These are phyloP conservation scores for Brenthis ino DNA, from an alignment of 2,888 invertebrate genomes.

Conservation along the genomic window DNA sequence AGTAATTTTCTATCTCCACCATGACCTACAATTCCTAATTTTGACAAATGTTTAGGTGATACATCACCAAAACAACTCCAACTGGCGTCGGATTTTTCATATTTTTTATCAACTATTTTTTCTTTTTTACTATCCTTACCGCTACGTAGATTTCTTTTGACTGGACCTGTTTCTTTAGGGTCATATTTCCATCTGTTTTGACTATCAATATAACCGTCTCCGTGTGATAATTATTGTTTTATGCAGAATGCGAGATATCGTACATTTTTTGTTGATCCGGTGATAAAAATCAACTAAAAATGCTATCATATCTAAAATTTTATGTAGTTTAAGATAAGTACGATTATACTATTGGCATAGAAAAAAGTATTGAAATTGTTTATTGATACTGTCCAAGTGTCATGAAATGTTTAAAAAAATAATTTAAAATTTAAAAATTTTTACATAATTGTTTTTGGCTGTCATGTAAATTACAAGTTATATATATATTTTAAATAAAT, in stretches of 20 bases:
- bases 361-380: too few relatives aligned
- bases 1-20: constrained; percentile 67
- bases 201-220: constrained; percentile 65
- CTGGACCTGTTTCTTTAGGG: constrained; percentile 40
- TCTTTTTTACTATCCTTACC: constrained; percentile 33
- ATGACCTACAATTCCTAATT: constrained; percentile 71
- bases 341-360: too few relatives aligned
- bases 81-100: constrained; percentile 51
- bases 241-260: too few relatives aligned
- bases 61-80: constrained; percentile 74
- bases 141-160: constrained; percentile 22
- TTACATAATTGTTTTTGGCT: constrained; percentile 48
- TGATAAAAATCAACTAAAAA: too few relatives aligned
- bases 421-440: constrained; percentile 8
- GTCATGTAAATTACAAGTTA: constrained; percentile 54
- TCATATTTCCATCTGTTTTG: constrained; percentile 65
- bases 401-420: background rate
- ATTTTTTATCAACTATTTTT: constrained; percentile 45
- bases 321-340: too few relatives aligned
- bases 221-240: too few relatives aligned
- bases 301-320: too few relatives aligned
- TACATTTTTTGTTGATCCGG: too few relatives aligned
- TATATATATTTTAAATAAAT: constrained; percentile 32
- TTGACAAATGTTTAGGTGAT: constrained; percentile 58
- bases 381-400: too few relatives aligned